phyloP scores from a whole-genome alignment of 35 echinoderm and acorn worm species.

The Acanthaster planci region DNA sequence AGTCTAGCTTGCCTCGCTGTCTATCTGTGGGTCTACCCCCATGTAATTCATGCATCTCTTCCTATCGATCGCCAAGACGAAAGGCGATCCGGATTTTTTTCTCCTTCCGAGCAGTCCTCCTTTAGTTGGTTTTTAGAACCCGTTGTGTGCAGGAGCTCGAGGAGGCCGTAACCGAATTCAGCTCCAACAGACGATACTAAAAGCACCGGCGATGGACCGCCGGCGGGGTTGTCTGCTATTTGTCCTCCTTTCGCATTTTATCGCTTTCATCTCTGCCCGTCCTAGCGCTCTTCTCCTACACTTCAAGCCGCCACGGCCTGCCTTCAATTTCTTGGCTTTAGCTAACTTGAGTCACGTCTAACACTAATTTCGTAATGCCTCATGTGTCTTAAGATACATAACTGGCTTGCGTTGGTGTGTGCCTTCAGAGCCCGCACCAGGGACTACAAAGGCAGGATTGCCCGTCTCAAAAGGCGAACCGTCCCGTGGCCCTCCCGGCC shows the following conservation, averaged over 20 bases:
- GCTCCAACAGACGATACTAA: conserved; percentile 11
- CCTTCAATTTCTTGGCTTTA: background rate
- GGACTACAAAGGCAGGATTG: background rate
- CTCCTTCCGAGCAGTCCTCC: background rate
- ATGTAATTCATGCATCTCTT: conserved; percentile 16
- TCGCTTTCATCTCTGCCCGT: conserved; percentile 1
- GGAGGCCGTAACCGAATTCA: conserved; percentile 19
- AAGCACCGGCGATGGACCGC: conserved; percentile 13
- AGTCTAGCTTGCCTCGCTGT: background rate
- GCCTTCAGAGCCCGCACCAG: background rate
- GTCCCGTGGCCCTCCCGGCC: background rate
- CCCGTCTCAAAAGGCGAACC: conserved; percentile 24
- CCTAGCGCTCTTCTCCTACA: no score
- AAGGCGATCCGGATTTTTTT: conserved; percentile 10
- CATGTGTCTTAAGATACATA: background rate
- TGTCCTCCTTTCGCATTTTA: conserved; percentile 10
- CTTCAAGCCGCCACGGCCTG: no score
- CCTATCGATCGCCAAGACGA: background rate
- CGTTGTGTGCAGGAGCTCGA: conserved; percentile 5
- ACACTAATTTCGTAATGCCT: conserved; percentile 17
- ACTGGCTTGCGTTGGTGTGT: background rate
- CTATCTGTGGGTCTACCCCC: background rate
- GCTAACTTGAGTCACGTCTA: conserved; percentile 13
- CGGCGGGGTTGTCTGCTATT: conserved; percentile 18
- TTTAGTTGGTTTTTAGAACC: background rate